These are phyloP conservation scores for Eubucco bourcierii DNA, from an alignment of 2,113 vertebrate genomes.

Conservation along the genomic window DNA sequence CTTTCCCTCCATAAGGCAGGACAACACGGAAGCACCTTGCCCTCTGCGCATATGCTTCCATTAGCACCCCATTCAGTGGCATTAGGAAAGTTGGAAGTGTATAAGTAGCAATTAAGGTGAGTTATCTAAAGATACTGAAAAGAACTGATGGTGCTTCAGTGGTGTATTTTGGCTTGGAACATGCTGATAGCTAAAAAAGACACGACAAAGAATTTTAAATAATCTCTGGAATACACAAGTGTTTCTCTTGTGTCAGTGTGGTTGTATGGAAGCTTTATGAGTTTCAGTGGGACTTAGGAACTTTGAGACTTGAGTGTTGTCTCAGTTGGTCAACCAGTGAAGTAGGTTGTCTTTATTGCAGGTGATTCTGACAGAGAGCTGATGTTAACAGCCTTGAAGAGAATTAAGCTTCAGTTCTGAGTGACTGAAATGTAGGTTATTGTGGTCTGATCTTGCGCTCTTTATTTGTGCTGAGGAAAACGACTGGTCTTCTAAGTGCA, in stretches of 20 bases:
- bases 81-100: neutral
- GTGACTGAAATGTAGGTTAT: neutral
- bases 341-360: neutral
- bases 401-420: neutral
- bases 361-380: neutral
- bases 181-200: neutral
- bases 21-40: neutral
- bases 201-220: neutral
- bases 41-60: accelerated
- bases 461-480: neutral
- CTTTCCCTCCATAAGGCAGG: neutral
- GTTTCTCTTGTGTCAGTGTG: neutral
- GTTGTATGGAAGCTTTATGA: neutral
- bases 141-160: neutral
- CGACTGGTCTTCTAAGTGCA: neutral
- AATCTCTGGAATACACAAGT: neutral
- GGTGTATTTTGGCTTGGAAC: neutral
- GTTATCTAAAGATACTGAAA: neutral
- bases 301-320: neutral
- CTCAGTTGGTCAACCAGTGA: neutral
- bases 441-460: neutral
- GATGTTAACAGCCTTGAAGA: neutral
- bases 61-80: neutral
- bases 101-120: neutral
- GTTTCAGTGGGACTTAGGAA: neutral